These are phyloP conservation scores for Matsumyia berberina DNA, from an alignment of 2,888 invertebrate genomes.

Conservation along the genomic window DNA sequence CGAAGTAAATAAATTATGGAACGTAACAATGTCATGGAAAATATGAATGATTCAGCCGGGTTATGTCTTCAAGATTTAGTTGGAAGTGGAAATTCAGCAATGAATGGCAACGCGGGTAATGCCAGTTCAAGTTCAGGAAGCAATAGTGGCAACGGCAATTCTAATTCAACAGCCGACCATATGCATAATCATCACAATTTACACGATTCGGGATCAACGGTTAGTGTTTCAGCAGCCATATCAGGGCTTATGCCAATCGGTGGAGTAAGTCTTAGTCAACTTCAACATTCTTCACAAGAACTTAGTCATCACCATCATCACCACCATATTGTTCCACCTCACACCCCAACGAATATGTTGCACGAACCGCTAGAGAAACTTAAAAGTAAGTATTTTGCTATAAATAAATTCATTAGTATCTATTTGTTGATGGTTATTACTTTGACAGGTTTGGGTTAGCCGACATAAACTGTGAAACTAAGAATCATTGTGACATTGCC, in stretches of 20 bases:
- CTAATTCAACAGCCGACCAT: conserved; percentile 80
- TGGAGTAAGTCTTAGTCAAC: conserved; percentile 81
- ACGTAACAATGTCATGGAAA: conserved; percentile 84
- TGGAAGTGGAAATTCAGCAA: conserved; percentile 85
- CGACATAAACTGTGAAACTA: conserved; percentile 3
- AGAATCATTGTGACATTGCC: conserved; percentile 9
- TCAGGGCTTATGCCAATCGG: conserved; percentile 86
- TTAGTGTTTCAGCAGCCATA: conserved; percentile 86
- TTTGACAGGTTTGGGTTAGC: conserved; percentile 8
- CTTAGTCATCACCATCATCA: conserved; percentile 86
- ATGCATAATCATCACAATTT: conserved; percentile 85
- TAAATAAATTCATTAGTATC: conserved; percentile 32
- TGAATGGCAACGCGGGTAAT: conserved; percentile 81
- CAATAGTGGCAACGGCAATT: conserved; percentile 81
- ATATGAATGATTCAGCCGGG: conserved; percentile 86
- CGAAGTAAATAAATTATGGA: conserved; percentile 58
- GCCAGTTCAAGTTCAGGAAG: conserved; percentile 82
- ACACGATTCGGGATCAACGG: conserved; percentile 86
- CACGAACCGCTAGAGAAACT: conserved; percentile 90
- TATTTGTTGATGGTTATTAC: conserved; percentile 1
- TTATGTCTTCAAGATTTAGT: conserved; percentile 90
- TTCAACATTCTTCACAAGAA: conserved; percentile 84
- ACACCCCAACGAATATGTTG: conserved; percentile 84
- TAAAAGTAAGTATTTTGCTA: conserved; percentile 86
- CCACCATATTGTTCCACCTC: conserved; percentile 86